These are phyloP conservation scores for Leuctra nigra DNA, from an alignment of 2,888 invertebrate genomes.

Conservation along the genomic window DNA sequence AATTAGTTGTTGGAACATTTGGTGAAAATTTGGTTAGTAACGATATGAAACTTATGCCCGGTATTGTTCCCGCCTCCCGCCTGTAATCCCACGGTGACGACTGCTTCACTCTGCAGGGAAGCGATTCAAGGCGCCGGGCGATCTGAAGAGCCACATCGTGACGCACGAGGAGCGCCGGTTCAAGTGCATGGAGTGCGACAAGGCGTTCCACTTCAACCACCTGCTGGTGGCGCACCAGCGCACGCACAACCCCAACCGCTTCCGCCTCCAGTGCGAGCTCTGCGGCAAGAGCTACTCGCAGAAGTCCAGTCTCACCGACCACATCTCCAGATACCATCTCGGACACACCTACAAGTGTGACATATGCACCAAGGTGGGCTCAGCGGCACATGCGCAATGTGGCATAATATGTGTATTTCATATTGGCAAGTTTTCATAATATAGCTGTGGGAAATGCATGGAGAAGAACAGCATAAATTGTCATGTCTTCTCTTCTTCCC, in stretches of 20 bases:
- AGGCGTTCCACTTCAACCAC: constrained; percentile 41
- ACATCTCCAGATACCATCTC: constrained; percentile 25
- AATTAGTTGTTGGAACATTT: no score
- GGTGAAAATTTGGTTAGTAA: no score
- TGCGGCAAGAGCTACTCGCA: constrained; percentile 33
- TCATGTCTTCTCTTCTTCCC: no score
- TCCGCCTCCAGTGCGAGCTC: constrained; percentile 31
- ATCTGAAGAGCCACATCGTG: not conserved
- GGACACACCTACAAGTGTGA: constrained; percentile 27
- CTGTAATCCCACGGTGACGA: no score
- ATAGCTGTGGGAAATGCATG: no score
- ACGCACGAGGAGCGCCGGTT: constrained; percentile 28
- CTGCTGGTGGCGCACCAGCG: constrained; percentile 19
- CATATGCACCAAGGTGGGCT: constrained; percentile 20
- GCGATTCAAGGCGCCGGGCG: constrained; percentile 35
- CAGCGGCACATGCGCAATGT: no score
- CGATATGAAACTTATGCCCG: no score
- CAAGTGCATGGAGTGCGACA: constrained; percentile 52
- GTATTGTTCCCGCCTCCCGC: no score
- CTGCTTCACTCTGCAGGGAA: constrained; percentile 41
- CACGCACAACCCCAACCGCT: constrained; percentile 1
- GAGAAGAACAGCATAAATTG: no score
- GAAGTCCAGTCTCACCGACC: constrained; percentile 30
- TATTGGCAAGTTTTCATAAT: no score
- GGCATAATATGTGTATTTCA: no score